Evolutionary conservation across 2,888 invertebrate genomes (phyloP).

Genomic region (Diarsia mendica): DNA sequence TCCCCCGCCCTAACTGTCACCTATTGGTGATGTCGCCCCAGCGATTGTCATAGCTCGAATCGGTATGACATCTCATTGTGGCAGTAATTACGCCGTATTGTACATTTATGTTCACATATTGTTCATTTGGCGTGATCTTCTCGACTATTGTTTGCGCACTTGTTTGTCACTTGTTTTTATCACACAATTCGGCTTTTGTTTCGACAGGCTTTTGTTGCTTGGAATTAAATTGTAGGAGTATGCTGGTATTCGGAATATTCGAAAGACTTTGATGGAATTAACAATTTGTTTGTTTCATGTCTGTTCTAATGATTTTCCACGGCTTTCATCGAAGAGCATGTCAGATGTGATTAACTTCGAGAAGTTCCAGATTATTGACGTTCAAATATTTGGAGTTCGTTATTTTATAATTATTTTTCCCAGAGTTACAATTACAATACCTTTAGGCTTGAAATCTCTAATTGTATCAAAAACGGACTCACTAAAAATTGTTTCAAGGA

Average conservation of each 20-base stretch:
- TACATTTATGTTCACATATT: conserved; percentile 82
- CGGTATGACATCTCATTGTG: conserved; percentile 85
- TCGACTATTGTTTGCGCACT: conserved; percentile 62
- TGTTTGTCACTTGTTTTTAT: conserved; percentile 69
- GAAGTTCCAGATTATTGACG: conserved; percentile 25
- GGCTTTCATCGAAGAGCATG: conserved; percentile 10
- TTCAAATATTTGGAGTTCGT: conserved; percentile 57
- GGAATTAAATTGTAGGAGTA: conserved; percentile 3
- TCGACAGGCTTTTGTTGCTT: conserved; percentile 39
- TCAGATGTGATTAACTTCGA: conserved; percentile 5
- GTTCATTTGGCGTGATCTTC: conserved; percentile 70
- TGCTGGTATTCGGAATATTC: conserved; percentile 1
- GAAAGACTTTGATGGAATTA: neutral
- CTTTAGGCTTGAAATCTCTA: conserved; percentile 57
- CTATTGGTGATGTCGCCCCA: conserved; percentile 78
- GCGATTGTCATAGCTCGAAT: conserved; percentile 79
- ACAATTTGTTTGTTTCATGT: neutral
- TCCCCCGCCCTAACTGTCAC: conserved; percentile 63
- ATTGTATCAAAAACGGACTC: conserved; percentile 36
- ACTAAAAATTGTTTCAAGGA: conserved; percentile 63
- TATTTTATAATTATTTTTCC: conserved; percentile 30
- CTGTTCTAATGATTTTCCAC: neutral
- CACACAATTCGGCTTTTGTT: conserved; percentile 47
- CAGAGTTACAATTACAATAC: conserved; percentile 24
- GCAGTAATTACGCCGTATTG: conserved; percentile 86